phyloP scores from a whole-genome alignment of 2,888 invertebrate genomes.

The Drosophila mimetica region DNA sequence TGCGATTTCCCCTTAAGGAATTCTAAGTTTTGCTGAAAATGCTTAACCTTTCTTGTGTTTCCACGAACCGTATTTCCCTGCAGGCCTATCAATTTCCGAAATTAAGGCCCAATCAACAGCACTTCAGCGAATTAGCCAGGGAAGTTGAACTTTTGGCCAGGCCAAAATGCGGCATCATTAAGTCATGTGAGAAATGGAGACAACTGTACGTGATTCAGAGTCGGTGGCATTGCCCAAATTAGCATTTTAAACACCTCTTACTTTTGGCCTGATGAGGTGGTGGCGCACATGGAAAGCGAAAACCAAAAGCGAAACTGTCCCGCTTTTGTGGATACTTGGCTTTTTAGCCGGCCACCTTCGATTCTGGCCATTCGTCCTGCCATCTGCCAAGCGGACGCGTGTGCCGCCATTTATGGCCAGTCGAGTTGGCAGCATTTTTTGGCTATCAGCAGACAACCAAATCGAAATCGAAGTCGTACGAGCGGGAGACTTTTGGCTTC shows the following conservation, averaged over 20 bases:
- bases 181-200: slow-evolving; percentile 42
- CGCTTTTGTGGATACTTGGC: slow-evolving; percentile 6
- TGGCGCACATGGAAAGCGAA: slow-evolving; percentile 63
- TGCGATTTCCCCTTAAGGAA: background rate
- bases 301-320: slow-evolving; percentile 33
- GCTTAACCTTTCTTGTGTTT: background rate
- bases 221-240: slow-evolving; percentile 68
- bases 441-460: slow-evolving; percentile 77
- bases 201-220: slow-evolving; percentile 49
- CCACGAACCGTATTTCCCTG: background rate
- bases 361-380: slow-evolving; percentile 33
- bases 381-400: slow-evolving; percentile 59
- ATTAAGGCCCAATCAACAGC: background rate
- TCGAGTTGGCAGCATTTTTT: slow-evolving; percentile 60
- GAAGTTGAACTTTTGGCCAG: slow-evolving; percentile 17
- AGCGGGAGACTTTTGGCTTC: slow-evolving; percentile 61
- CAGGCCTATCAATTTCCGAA: no score
- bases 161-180: slow-evolving; percentile 47
- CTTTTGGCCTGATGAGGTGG: slow-evolving; percentile 74
- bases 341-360: slow-evolving; percentile 4
- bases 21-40: background rate
- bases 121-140: background rate
- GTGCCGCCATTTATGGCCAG: slow-evolving; percentile 70
- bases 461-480: slow-evolving; percentile 66
- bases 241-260: slow-evolving; percentile 79